phyloP scores from a whole-genome alignment of 2,888 invertebrate species.

The Apocheima hispidaria region DNA sequence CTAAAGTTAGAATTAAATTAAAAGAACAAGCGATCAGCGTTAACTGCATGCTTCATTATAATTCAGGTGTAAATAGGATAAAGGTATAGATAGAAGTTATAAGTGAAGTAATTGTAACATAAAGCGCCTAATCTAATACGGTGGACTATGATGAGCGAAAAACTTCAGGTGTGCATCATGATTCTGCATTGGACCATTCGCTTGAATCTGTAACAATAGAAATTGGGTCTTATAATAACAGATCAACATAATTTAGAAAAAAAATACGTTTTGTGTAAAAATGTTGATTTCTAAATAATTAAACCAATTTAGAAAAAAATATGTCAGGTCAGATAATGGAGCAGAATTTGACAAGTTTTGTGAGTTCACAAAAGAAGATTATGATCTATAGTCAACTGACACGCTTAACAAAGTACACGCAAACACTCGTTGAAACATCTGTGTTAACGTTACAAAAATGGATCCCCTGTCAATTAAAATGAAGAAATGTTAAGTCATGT shows the following conservation, averaged over 20 bases:
- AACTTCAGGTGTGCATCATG: constrained; percentile 32
- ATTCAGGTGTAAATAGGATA: constrained; percentile 56
- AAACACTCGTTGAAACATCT: constrained; percentile 43
- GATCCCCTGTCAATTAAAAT: constrained; percentile 51
- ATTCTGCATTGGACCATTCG: constrained; percentile 62
- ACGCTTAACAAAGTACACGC: constrained; percentile 6
- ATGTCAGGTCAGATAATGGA: constrained; percentile 4
- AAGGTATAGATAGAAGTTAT: constrained; percentile 32
- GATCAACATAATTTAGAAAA: constrained; percentile 1
- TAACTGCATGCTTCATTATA: constrained; percentile 64
- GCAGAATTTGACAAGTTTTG: background rate
- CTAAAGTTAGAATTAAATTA: constrained; percentile 37
- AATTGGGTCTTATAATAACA: constrained; percentile 6
- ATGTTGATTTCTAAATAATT: too few species aligned
- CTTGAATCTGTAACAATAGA: constrained; percentile 76
- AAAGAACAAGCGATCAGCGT: constrained; percentile 62
- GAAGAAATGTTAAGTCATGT: constrained; percentile 60
- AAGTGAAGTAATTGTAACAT: constrained; percentile 62
- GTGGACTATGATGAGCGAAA: constrained; percentile 53
- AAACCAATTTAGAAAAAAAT: background rate
- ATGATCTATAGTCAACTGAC: constrained; percentile 9
- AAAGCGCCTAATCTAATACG: constrained; percentile 54
- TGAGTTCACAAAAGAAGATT: constrained; percentile 4
- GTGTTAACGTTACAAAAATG: constrained; percentile 47
- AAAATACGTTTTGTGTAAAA: too few species aligned